Evolutionary conservation across 2,113 vertebrate genomes (phyloP).

Genomic region (Muntiacus reevesi): DNA sequence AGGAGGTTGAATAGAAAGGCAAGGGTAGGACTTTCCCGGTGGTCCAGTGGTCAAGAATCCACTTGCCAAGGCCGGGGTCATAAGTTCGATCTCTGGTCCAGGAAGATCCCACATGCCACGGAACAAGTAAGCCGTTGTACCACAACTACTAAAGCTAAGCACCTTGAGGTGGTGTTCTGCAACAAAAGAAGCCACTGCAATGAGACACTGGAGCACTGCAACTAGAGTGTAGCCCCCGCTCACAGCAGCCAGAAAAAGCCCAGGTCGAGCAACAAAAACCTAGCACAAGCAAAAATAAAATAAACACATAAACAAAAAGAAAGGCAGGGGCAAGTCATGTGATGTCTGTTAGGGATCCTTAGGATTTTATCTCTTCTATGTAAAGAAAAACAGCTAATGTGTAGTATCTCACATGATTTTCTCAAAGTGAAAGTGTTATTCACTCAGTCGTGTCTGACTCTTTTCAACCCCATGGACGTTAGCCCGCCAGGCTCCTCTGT

Average conservation of each 20-base stretch:
- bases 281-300: not conserved
- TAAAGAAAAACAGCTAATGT: not conserved
- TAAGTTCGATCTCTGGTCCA: not conserved
- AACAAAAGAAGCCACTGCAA: not conserved
- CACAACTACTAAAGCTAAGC: not conserved
- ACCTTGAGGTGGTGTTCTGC: not conserved
- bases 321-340: not conserved
- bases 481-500: not conserved
- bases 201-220: not conserved
- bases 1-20: not conserved
- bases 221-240: not conserved
- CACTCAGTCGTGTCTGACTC: not conserved
- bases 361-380: not conserved
- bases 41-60: not conserved
- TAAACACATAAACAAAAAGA: not conserved
- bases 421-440: not conserved
- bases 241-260: not conserved
- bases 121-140: not conserved
- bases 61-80: not conserved
- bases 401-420: not conserved
- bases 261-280: rapidly evolving
- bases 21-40: not conserved
- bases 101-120: not conserved
- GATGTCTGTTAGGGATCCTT: not conserved
- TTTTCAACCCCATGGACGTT: not conserved